These are phyloP conservation scores for Rhopalosiphum maidis DNA, from an alignment of 1,140 invertebrate species.

Conservation along the genomic window DNA sequence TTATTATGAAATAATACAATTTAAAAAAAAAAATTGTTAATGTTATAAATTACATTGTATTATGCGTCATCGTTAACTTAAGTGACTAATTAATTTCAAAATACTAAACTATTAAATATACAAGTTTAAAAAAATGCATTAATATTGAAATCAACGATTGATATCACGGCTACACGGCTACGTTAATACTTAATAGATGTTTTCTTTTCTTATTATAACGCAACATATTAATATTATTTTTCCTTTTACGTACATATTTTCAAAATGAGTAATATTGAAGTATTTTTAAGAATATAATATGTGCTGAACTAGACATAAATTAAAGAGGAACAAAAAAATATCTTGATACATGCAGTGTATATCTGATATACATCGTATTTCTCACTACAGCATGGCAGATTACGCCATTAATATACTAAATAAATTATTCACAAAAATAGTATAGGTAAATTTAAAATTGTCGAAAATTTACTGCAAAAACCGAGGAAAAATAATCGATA, in stretches of 20 bases:
- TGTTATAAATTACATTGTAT: not conserved
- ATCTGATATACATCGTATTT: not conserved
- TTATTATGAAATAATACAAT: not conserved
- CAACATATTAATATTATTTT: conserved; percentile 27
- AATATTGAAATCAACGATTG: not conserved
- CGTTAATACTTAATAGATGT: not conserved
- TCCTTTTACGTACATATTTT: not conserved
- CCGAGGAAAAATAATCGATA: not conserved
- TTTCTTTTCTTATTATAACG: not conserved
- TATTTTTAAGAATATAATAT: not conserved
- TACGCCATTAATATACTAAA: not conserved
- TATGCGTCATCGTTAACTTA: not conserved
- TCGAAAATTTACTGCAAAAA: not conserved
- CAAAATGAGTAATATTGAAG: not conserved
- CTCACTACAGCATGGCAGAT: not conserved
- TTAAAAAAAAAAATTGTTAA: not conserved
- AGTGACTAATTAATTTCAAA: conserved; percentile 24
- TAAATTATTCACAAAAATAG: not conserved
- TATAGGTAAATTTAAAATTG: not conserved
- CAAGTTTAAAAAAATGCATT: not conserved
- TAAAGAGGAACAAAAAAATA: not conserved
- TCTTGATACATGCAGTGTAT: not conserved
- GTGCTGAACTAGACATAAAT: not conserved
- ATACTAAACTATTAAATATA: not conserved
- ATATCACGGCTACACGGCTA: not conserved